A percentile compares a stretch with the other conserved stretches of the same genome.
These are phyloP conservation scores for Agrochola litura DNA, from an alignment of 2,888 invertebrate genomes.

Conservation along the genomic window DNA sequence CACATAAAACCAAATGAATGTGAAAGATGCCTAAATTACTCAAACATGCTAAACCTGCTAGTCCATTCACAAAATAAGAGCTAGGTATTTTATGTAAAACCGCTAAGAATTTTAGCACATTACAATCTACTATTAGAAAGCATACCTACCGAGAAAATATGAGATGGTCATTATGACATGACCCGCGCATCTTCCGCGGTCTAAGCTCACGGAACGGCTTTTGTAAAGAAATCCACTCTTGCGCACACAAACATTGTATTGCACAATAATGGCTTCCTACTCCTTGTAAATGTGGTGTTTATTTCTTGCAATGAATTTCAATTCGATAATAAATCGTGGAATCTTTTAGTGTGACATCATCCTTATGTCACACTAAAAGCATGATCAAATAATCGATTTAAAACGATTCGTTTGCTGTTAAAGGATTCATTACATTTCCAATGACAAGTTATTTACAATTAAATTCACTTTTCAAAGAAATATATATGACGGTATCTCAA, in stretches of 20 bases:
- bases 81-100: slow-evolving; percentile 40
- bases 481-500: background rate
- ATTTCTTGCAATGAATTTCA: slow-evolving; percentile 40
- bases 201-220: slow-evolving; percentile 40
- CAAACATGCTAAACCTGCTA: slow-evolving; percentile 18
- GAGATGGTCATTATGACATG: slow-evolving; percentile 58
- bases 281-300: slow-evolving; percentile 32
- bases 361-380: slow-evolving; percentile 47
- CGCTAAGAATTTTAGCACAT: slow-evolving; percentile 37
- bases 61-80: slow-evolving; percentile 17
- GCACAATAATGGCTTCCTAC: slow-evolving; percentile 43
- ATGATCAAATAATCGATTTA: background rate
- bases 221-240: slow-evolving; percentile 53
- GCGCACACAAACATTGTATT: slow-evolving; percentile 48
- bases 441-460: background rate
- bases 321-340: slow-evolving; percentile 30
- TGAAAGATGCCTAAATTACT: background rate
- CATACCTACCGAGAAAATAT: slow-evolving; percentile 54
- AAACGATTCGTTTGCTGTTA: background rate
- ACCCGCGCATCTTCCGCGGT: slow-evolving; percentile 58
- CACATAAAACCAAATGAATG: background rate
- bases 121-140: slow-evolving; percentile 57
- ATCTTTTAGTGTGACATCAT: too few relatives aligned
- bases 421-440: background rate
- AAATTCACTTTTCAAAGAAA: background rate